Conservation (phyloP, 2,888 invertebrate species). For the Doris montereyensis region DNA sequence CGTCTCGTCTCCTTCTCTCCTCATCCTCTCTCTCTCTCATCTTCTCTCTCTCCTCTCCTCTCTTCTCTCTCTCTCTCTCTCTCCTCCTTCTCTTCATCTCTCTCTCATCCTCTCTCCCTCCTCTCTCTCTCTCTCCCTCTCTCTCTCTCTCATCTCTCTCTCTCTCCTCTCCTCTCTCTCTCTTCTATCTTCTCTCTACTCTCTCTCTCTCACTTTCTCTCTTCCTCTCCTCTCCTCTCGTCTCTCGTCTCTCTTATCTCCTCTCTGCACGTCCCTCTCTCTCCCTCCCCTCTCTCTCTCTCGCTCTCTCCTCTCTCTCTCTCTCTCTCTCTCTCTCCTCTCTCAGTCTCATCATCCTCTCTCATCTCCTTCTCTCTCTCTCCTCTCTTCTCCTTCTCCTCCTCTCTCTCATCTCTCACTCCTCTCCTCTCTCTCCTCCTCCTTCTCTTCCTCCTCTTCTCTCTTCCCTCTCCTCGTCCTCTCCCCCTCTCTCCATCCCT, state of each 20-base stretch:
- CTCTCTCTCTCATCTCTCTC: not conserved
- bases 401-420: not conserved
- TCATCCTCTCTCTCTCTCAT: too few relatives aligned
- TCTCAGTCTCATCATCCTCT: not conserved
- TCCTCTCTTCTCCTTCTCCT: not conserved
- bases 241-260: not conserved
- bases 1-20: too few relatives aligned
- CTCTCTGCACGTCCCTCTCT: not conserved
- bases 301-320: not conserved
- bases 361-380: not conserved
- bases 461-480: not conserved
- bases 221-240: not conserved
- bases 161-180: not conserved
- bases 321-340: not conserved
- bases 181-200: not conserved
- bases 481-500: not conserved
- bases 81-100: not conserved
- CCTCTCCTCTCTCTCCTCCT: not conserved
- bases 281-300: not conserved
- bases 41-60: not conserved
- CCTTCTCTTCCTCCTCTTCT: not conserved
- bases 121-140: not conserved
- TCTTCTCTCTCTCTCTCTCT: not conserved
- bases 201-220: not conserved
- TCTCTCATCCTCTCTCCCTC: not conserved